Conservation (phyloP, 2,797 vertebrate species). For the Austrolebias charrua region DNA sequence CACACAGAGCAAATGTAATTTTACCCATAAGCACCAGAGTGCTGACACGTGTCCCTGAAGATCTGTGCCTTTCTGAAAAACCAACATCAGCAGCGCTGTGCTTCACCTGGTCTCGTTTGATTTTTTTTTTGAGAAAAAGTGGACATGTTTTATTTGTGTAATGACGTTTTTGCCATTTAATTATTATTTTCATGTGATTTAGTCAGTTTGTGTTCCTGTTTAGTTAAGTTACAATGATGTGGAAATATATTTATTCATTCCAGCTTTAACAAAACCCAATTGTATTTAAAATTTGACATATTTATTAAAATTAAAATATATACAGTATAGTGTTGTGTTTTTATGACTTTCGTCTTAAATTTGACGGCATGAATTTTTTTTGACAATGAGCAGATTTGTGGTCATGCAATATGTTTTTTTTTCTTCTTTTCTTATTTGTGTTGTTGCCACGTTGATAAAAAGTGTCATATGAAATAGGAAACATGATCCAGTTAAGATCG, state of each 20-base stretch:
- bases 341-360: slow-evolving; percentile 45
- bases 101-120: slow-evolving; percentile 6
- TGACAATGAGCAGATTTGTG: slow-evolving; percentile 29
- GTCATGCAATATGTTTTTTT: slow-evolving; percentile 2
- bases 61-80: slow-evolving; percentile 32
- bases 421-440: slow-evolving; percentile 43
- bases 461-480: slow-evolving; percentile 35
- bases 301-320: slow-evolving; percentile 23
- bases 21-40: slow-evolving; percentile 15
- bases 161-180: not conserved
- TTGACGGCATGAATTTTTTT: slow-evolving; percentile 23
- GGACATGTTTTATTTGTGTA: not conserved
- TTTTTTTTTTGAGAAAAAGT: not conserved
- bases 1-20: slow-evolving; percentile 18
- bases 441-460: slow-evolving; percentile 36
- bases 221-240: slow-evolving; percentile 10
- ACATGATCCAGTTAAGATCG: slow-evolving; percentile 19
- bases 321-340: slow-evolving; percentile 11
- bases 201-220: not conserved
- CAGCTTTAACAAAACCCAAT: slow-evolving; percentile 31
- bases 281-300: slow-evolving; percentile 66
- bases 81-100: not conserved
- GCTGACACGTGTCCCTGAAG: slow-evolving; percentile 3
- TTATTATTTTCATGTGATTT: slow-evolving; percentile 4
- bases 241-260: slow-evolving; percentile 20